Percentiles rank a stretch among this genome's conserved stretches.
These are phyloP conservation scores for Eulemur albifrons DNA, from an alignment of 2,797 vertebrate species.

Conservation along the genomic window DNA sequence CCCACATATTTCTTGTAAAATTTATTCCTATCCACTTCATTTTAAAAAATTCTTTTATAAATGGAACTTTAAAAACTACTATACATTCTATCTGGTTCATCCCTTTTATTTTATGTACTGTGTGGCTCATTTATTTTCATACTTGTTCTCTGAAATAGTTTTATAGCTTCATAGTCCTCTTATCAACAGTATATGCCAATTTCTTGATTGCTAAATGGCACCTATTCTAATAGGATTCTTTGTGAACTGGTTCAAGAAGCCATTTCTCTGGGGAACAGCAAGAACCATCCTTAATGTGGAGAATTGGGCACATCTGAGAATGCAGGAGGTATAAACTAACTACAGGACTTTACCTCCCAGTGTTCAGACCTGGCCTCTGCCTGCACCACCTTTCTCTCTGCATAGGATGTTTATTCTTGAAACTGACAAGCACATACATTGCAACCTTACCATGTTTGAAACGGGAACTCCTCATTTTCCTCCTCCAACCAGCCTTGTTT, in stretches of 20 bases:
- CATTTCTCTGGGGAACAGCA: background rate
- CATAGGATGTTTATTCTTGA: background rate
- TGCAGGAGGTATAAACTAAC: accelerated
- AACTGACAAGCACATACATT: background rate
- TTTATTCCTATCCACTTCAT: background rate
- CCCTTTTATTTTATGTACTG: background rate
- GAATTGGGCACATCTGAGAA: background rate
- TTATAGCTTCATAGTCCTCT: background rate
- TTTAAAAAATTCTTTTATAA: background rate
- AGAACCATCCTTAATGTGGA: background rate
- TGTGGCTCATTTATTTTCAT: background rate
- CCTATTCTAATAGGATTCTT: background rate
- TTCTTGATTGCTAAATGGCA: background rate
- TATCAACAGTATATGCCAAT: background rate
- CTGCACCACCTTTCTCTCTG: background rate
- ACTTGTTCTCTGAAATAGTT: background rate
- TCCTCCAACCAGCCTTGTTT: background rate
- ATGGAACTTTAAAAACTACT: background rate
- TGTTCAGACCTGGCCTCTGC: background rate
- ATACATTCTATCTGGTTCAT: background rate
- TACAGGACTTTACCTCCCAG: background rate
- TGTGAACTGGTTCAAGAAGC: background rate
- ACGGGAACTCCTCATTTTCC: background rate
- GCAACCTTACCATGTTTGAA: background rate
- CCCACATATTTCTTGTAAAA: background rate